Percentiles rank a stretch among this genome's conserved stretches.
phyloP scores from a whole-genome alignment of 2,888 invertebrate species.

The Drosophila atroscutellata region DNA sequence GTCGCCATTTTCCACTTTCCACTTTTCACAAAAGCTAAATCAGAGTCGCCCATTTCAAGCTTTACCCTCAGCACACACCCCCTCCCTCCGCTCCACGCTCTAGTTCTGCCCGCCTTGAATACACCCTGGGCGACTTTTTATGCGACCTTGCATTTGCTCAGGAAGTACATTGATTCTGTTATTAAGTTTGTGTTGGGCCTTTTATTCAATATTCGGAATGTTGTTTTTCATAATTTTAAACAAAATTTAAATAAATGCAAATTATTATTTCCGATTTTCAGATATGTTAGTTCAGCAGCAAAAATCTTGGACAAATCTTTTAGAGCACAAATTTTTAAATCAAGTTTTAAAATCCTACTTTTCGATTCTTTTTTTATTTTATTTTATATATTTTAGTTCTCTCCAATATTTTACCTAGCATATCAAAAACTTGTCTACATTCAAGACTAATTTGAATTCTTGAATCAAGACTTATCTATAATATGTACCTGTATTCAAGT shows the following conservation, averaged over 20 bases:
- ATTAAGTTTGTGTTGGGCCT: background rate
- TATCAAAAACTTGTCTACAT: background rate
- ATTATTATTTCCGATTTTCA: no score
- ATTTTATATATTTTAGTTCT: background rate
- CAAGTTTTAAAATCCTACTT: background rate
- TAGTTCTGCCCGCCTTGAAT: conserved; percentile 9
- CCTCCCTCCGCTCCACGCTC: background rate
- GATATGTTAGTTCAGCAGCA: no score
- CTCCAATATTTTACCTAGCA: background rate
- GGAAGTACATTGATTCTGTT: conserved; percentile 7
- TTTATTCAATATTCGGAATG: no score
- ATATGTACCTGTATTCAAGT: background rate
- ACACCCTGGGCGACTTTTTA: conserved; percentile 9
- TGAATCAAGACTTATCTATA: background rate
- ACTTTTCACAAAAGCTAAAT: conserved; percentile 70
- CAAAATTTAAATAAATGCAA: no score
- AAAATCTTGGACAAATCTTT: no score
- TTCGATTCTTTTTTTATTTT: accelerated
- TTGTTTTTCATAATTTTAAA: no score
- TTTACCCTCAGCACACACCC: background rate
- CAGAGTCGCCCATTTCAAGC: conserved; percentile 71
- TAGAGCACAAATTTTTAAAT: background rate
- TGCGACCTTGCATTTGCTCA: background rate
- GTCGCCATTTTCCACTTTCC: conserved; percentile 73
- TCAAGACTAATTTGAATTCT: background rate